Base-by-base conservation (phyloP, 2,797 vertebrate species). In the Poecilia wingei region DNA sequence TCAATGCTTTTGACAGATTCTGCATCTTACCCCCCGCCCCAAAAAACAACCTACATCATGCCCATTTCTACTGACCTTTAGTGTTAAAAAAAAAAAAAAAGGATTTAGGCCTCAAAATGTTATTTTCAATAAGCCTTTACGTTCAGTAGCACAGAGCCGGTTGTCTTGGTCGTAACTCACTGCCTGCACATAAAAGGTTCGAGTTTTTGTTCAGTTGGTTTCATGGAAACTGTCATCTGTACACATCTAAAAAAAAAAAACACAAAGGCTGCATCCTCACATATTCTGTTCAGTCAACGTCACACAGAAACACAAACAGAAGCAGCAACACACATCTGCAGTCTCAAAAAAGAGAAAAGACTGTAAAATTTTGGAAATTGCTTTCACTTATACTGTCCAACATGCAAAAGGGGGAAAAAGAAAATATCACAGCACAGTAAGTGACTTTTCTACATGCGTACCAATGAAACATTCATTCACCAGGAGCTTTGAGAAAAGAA, bases 131-230 rank as follows among this genome's bases (percentile, higher is more conserved):
- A 76, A 71, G 81, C 79, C 79, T 80, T 87, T 82, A 86, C 79
- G 85, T 74, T 81, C 66, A 78, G 74, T 86, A 85, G 87, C 78
- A 81, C 86, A 89, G 82, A 95, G 92, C 94, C 94, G 95, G 95
- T 94, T 95, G 93, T 95, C 88, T 95, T 94, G 94, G 92, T 92
- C 91, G 91, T 83, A 83, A 86, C 71, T 79, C 75, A 73, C 69
- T 76, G 55, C 78, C 71, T 55, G 73, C 51, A 84, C 55, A 47
- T 77, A 46, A 82, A 55, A 28, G 28, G 77, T 74, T 76, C 13
- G 49, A 75, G 2, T 74, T n/a, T 80, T 46, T 39, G 72, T 47
- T 84, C 16, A 72, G 74, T 76, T 83, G 71, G 51, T 79, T 79
- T 74, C 31, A 71, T 59, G 18, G 41, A 81, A 84, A 85, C n/a